Base-by-base conservation (phyloP, 2,113 vertebrate genomes). In the Nycticryphes semicollaris region DNA sequence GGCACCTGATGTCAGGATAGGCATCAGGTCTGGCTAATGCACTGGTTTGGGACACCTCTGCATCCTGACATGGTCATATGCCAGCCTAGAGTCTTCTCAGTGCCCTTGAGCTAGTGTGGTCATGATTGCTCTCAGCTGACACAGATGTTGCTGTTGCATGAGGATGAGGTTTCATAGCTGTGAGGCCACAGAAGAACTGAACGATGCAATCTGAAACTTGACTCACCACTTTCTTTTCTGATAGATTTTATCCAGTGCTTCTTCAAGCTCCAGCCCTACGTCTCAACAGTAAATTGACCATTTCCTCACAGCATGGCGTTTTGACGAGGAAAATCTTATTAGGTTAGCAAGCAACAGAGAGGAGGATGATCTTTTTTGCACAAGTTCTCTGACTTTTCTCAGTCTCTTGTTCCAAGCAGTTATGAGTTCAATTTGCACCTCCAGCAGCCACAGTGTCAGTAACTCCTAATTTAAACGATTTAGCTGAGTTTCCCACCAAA, bases 381-480 rank as follows among this genome's bases (percentile, higher is more conserved):
- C 7, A 33, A 91, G 56, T 85, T 77, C 51, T 91, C 82, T 93
- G 74, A 86, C 77, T 94, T 96, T 37, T 90, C 86, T 59, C 62
- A 66, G 51, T n/a, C 57, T 69, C 15, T 69, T 88, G 21, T 92
- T 91, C 66, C 64, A 90, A 89, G 82, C 70, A 93, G 83, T 35
- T 53, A 68, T 73, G 51, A 89, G 88, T 72, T 96, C 89, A 69
- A n/a, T 96, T 94, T 95, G 66, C 78, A 95, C 54, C 80, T 93
- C 81, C 74, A 94, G 68, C 22, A 90, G 67, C 68, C 57, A 33
- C 74, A 87, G 89, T 56, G 83, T 84, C 89, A 95, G 92, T 92
- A 98, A 96, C 97, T 93, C 85, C 91, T 96, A 97, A 97, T 93
- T 94, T 87, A 93, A 87, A 94, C 3, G 7, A 87, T 96, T 96